Percentiles rank a stretch among this genome's conserved stretches.
Conservation (phyloP, 1,140 invertebrate species). For the Drosophila nigromelanica region DNA sequence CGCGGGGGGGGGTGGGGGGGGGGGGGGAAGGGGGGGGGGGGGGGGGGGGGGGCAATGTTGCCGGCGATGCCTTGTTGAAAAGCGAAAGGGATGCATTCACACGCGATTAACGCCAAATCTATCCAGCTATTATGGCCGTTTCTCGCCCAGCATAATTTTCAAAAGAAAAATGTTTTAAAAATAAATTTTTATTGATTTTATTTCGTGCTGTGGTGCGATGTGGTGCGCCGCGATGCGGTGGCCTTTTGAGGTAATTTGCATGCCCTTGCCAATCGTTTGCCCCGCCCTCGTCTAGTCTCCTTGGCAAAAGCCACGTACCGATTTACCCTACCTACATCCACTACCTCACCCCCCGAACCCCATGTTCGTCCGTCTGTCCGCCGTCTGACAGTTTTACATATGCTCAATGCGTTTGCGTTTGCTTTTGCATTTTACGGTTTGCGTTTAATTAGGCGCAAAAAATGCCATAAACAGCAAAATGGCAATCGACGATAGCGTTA, state of each 20-base stretch:
- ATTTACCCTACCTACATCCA: not conserved
- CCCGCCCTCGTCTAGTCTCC: conserved; percentile 6
- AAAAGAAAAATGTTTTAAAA: conserved; percentile 42
- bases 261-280: conserved; percentile 43
- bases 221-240: conserved; percentile 28
- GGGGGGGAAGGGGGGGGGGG: too few relatives aligned
- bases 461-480: conserved; percentile 53
- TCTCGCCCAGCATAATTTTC: conserved; percentile 20
- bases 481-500: conserved; percentile 31
- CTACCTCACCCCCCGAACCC: too few relatives aligned
- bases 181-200: conserved; percentile 55
- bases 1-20: too few relatives aligned
- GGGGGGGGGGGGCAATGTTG: not conserved
- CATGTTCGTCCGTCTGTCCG: not conserved
- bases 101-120: conserved; percentile 50
- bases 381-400: conserved; percentile 43
- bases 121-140: conserved; percentile 13
- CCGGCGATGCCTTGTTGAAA: not conserved
- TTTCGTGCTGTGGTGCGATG: conserved; percentile 5
- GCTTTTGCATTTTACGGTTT: conserved; percentile 28
- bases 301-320: conserved; percentile 57
- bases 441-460: conserved; percentile 71
- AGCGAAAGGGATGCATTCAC: conserved; percentile 50
- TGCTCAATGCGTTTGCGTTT: conserved; percentile 51
- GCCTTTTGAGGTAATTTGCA: conserved; percentile 56